Base-by-base conservation (phyloP, 1,140 invertebrate species). In the Leptonema lineaticorne region DNA sequence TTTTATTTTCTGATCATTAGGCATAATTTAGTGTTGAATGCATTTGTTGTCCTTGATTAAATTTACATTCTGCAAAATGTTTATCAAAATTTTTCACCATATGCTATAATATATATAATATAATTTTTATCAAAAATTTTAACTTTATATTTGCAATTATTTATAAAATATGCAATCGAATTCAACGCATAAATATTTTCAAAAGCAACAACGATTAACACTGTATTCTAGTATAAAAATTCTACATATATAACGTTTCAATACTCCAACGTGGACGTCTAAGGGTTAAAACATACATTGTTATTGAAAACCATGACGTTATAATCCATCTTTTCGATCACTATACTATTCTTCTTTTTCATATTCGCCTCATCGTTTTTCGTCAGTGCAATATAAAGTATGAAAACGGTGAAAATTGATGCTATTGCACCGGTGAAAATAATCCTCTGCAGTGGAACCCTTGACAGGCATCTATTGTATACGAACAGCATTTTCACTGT, bases 401-500 rank as follows among this genome's bases (percentile, higher is more conserved):
- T 28, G 9, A 67, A 20, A 2, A 58, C 33, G 48, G 64, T 64
- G 30, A 62, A 63, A 9, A 56, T 29, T 8, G 29, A 20, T 18
- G 59, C 66, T n/a, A 70, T 16, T 3, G 41, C 50, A 30, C 62
- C 58, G 9, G 48, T 67, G 14, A 70, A 67, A 24, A 67, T 57
- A 16, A 70, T 59, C 16, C 69, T 41, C 22, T 67, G 30, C 28
- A 70, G 4, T 0, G 69, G 65, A 28, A 63, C 66, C 16, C 62
- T 56, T 7, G 63, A 46, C 1, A 46, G 45, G 18, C 62, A 67
- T 59, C 63, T 70, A 20, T 24, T 63, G 20, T 67, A 67, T n/a
- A 58, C 60, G 5, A 67, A 41, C 3, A 70, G 30, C 69, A 70
- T 70, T 57, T 62, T n/a, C n/a, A n/a, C n/a, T n/a, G n/a, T n/a